These are phyloP conservation scores for Amazona guildingii DNA, from an alignment of 2,113 vertebrate species.

Conservation along the genomic window DNA sequence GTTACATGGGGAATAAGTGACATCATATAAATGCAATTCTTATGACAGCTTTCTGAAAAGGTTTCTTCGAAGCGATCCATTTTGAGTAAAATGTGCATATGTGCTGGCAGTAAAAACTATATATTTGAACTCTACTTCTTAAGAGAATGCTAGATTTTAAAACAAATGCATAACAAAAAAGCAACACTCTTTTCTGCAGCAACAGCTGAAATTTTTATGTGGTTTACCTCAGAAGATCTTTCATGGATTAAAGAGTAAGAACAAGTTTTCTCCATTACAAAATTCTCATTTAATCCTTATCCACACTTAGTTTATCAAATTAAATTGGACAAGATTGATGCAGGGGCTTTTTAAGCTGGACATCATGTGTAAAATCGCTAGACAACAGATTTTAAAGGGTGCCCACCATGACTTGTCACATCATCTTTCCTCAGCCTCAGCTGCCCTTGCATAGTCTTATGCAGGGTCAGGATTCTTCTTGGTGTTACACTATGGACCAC, in stretches of 20 bases:
- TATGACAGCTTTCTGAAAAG: neutral
- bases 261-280: conserved; percentile 83
- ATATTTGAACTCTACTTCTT: neutral
- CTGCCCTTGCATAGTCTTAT: conserved; percentile 77
- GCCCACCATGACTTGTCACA: conserved; percentile 93
- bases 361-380: conserved; percentile 99
- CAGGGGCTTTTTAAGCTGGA: conserved; percentile 85
- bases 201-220: conserved; percentile 61
- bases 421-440: conserved; percentile 86
- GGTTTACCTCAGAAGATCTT: conserved; percentile 69
- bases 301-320: conserved; percentile 98
- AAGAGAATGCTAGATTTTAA: neutral
- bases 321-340: conserved; percentile 95
- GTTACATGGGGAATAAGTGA: neutral
- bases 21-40: neutral
- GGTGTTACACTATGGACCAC: conserved; percentile 92
- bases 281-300: conserved; percentile 99
- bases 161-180: neutral
- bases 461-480: conserved; percentile 92
- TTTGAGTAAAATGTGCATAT: neutral
- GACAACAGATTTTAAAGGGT: conserved; percentile 94
- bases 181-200: neutral
- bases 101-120: neutral
- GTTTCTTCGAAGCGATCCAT: neutral
- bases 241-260: conserved; percentile 77